These are phyloP conservation scores for Rhodophaea formosa DNA, from an alignment of 2,888 invertebrate genomes.

Conservation along the genomic window DNA sequence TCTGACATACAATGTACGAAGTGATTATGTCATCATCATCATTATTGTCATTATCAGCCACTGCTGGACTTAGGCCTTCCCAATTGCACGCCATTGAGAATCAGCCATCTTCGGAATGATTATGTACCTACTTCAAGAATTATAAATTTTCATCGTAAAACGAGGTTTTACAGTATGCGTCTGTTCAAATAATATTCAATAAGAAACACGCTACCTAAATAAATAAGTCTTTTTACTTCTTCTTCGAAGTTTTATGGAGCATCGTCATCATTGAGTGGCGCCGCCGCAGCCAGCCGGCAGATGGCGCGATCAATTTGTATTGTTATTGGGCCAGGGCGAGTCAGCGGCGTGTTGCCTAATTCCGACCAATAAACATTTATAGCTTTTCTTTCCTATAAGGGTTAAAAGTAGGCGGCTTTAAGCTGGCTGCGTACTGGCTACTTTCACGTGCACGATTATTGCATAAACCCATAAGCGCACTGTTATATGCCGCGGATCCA, in stretches of 20 bases:
- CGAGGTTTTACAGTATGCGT: too few relatives aligned
- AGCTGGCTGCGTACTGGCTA: not conserved
- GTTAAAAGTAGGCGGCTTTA: conserved; percentile 19
- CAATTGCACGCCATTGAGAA: too few relatives aligned
- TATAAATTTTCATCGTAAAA: too few relatives aligned
- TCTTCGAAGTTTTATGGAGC: not conserved
- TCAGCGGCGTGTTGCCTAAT: conserved; percentile 21
- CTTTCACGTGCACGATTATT: not conserved
- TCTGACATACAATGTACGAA: too few relatives aligned
- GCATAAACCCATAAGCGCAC: too few relatives aligned
- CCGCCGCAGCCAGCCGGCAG: not conserved
- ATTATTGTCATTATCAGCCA: too few relatives aligned
- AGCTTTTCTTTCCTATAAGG: conserved; percentile 23
- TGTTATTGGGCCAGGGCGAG: conserved; percentile 31
- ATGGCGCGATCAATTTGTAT: conserved; percentile 16
- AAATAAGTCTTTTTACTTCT: not conserved
- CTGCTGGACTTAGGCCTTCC: too few relatives aligned
- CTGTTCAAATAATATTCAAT: not conserved
- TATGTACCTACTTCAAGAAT: too few relatives aligned
- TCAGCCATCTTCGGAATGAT: too few relatives aligned
- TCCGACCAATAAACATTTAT: conserved; percentile 29
- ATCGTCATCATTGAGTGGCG: not conserved
- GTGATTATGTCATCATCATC: too few relatives aligned
- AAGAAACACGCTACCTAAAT: not conserved
- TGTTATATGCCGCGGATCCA: too few relatives aligned